Base-by-base conservation (phyloP, 2,113 vertebrate species). In the Trematocara nigrifrons region DNA sequence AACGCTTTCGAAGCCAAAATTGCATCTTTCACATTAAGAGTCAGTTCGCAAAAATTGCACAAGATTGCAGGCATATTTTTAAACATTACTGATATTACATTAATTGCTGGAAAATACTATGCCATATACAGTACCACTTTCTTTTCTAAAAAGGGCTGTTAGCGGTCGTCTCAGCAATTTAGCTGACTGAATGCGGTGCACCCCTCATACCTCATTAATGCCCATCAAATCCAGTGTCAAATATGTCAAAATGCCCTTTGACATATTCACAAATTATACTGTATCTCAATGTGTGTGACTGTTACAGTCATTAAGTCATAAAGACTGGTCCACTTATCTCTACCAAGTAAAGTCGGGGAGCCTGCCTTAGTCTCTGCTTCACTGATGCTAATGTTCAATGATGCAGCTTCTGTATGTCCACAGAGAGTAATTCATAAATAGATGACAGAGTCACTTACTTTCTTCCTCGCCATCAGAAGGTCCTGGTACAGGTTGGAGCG, bases 401-500 rank as follows among this genome's bases (percentile, higher is more conserved):
- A 38, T 49, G 6, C 42, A 74, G 69, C 22, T 74, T 29, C 42
- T 74, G 42, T 5, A 31, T 74, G 15, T 71, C 38, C 12, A 71
- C 38, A 74, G 22, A 49, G 42, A 29, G 22, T 49, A 49, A 52
- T 26, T 59, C 40, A 26, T n/a, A 7, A 18, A 15, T 42, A 45
- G 3, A 31, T 54, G 57, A 81, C 42, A 35, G 10, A 66, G 12
- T 49, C 52, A 57, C 87, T 87, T 96, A 99, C 98, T 96, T 99
- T 99, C 97, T 99, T 99, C 96, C 96, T 98, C 52, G 98, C 97
- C 96, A 97, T 96, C 93, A 99, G 97, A 94, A 99, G 97, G 94
- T 99, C 98, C 96, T 99, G 98, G 95, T 99, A 99, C 92, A 97
- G 96, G 94, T 96, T 99, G 96, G 98, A 99, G 96, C 98, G 97